These are phyloP conservation scores for Zoanthus gigantus DNA, from an alignment of 92 coral and sea anemone genomes.

Conservation along the genomic window DNA sequence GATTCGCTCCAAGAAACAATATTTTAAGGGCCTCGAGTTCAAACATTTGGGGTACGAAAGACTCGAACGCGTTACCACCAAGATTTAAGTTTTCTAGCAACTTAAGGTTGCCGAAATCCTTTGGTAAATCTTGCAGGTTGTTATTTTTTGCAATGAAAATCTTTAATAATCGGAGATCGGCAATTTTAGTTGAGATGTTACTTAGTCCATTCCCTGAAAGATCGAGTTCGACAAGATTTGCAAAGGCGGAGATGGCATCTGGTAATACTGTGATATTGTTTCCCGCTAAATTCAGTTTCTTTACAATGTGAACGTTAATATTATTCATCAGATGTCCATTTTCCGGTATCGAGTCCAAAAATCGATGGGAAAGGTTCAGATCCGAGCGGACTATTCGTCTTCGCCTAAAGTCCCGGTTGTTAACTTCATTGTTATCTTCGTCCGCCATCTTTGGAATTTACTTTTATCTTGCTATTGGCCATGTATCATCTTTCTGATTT, in stretches of 20 bases:
- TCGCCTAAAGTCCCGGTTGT: conserved; percentile 38
- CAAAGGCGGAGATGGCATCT: conserved; percentile 77
- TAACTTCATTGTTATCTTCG: neutral
- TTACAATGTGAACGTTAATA: conserved; percentile 67
- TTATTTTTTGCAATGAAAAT: conserved; percentile 80
- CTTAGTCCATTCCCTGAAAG: conserved; percentile 86
- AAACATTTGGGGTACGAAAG: conserved; percentile 76
- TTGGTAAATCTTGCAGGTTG: conserved; percentile 85
- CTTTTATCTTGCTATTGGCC: neutral
- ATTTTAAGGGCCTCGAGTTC: conserved; percentile 68
- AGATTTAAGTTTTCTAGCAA: conserved; percentile 81
- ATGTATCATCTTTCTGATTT: neutral
- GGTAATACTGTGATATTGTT: conserved; percentile 85
- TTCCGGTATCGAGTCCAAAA: conserved; percentile 79
- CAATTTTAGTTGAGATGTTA: conserved; percentile 75
- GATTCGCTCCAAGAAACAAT: conserved; percentile 86
- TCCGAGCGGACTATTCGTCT: conserved; percentile 36
- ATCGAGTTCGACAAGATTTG: conserved; percentile 82
- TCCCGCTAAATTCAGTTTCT: conserved; percentile 78
- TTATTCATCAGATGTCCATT: conserved; percentile 74
- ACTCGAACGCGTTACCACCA: conserved; percentile 84
- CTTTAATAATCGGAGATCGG: conserved; percentile 76
- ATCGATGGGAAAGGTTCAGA: conserved; percentile 79
- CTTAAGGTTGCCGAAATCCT: conserved; percentile 72
- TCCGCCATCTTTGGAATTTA: conserved; percentile 44